Evolutionary conservation across 2,113 vertebrate genomes (phyloP).

Genomic region (Holacanthus passer): DNA sequence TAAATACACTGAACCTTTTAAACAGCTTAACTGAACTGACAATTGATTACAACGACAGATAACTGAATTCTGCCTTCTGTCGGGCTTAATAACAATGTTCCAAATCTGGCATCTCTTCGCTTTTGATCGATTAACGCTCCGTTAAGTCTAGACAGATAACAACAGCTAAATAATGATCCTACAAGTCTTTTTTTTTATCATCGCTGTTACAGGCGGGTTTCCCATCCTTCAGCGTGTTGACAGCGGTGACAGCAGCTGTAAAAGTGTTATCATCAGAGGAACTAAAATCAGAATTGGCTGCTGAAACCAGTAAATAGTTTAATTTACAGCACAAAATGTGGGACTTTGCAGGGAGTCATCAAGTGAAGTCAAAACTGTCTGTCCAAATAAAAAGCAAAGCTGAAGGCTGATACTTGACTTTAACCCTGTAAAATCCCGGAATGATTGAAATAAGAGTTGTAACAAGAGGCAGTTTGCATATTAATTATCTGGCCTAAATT

Average conservation of each 20-base stretch:
- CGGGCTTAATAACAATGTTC: slow-evolving; percentile 9
- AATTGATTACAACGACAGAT: not conserved
- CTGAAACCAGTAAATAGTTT: slow-evolving; percentile 28
- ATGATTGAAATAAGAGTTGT: not conserved
- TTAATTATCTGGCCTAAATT: too few species aligned
- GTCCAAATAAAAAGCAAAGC: not conserved
- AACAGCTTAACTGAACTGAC: not conserved
- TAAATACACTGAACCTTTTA: not conserved
- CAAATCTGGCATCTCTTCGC: not conserved
- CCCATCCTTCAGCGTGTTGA: slow-evolving; percentile 25
- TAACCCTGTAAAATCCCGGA: not conserved
- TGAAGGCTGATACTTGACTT: not conserved
- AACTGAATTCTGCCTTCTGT: slow-evolving; percentile 11
- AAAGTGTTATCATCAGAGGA: slow-evolving; percentile 4
- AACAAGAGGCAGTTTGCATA: not conserved
- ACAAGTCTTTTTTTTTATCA: slow-evolving; percentile 16
- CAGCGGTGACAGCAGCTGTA: slow-evolving; percentile 26
- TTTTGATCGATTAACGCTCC: slow-evolving; percentile 42
- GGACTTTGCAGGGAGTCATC: not conserved
- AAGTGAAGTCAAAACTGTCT: not conserved
- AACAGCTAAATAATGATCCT: slow-evolving; percentile 29
- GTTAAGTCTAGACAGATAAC: slow-evolving; percentile 22
- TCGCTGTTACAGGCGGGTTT: slow-evolving; percentile 12
- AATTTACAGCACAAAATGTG: not conserved
- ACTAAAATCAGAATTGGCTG: slow-evolving; percentile 4